Evolutionary conservation across 2,797 vertebrate species (phyloP).

Genomic region (Scolopax rusticola): DNA sequence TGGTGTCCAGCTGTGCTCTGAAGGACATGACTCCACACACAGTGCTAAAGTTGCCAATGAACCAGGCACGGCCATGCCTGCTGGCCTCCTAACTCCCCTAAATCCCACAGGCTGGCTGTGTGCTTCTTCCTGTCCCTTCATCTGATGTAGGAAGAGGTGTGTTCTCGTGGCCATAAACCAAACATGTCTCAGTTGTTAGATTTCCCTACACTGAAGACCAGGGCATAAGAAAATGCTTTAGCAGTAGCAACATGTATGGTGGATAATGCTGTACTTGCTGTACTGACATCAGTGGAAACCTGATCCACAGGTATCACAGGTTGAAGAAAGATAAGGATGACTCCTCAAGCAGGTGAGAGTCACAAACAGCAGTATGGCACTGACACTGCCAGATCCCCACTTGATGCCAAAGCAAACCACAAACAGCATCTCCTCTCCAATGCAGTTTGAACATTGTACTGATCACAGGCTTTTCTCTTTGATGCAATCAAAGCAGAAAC

Average conservation of each 20-base stretch:
- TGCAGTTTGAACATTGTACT: neutral
- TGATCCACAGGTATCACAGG: too few species aligned
- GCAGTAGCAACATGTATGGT: fast-evolving
- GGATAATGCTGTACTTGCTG: neutral
- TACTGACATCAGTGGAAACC: neutral
- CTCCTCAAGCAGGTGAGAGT: neutral
- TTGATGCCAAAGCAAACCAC: neutral
- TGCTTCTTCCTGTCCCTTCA: neutral
- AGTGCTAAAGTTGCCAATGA: fast-evolving
- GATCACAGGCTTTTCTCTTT: neutral
- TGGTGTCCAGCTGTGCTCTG: neutral
- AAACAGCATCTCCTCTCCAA: neutral
- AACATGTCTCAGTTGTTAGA: neutral
- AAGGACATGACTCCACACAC: fast-evolving
- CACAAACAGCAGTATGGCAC: neutral
- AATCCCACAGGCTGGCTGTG: neutral
- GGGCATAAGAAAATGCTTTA: neutral
- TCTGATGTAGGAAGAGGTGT: neutral
- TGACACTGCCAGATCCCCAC: neutral
- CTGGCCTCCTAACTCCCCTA: neutral
- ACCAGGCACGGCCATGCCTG: fast-evolving
- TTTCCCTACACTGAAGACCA: neutral
- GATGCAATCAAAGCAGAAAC: neutral
- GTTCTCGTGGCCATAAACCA: neutral
- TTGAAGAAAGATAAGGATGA: neutral